Percentiles rank a stretch among this genome's conserved stretches.
Conservation (phyloP, 2,797 vertebrate species). For the Pachyuromys duprasi region DNA sequence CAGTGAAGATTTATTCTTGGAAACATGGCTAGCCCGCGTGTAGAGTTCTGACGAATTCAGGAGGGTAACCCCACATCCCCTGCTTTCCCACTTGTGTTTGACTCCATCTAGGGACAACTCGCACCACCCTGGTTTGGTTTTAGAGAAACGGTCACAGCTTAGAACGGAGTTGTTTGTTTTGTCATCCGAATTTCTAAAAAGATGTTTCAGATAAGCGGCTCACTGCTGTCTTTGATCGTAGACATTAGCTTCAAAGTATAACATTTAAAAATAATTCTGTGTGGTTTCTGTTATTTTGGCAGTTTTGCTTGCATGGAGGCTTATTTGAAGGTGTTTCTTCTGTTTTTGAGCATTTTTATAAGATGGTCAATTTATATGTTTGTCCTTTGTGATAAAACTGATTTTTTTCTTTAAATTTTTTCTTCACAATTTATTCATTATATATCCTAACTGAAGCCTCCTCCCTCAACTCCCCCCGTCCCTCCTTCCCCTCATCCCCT, state of each 20-base stretch:
- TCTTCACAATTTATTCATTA: too few relatives aligned
- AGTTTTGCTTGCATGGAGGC: constrained; percentile 50
- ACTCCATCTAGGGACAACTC: not conserved
- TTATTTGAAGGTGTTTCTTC: constrained; percentile 70
- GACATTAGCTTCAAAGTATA: constrained; percentile 79
- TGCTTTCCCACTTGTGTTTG: not conserved
- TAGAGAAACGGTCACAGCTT: constrained; percentile 38
- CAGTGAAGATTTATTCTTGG: constrained; percentile 38
- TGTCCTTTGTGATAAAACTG: constrained; percentile 58
- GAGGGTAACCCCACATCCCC: not conserved
- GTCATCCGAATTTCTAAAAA: constrained; percentile 75
- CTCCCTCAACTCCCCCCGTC: too few relatives aligned
- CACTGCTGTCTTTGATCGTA: constrained; percentile 76
- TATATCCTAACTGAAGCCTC: too few relatives aligned
- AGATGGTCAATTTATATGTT: constrained; percentile 77
- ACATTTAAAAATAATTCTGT: constrained; percentile 78
- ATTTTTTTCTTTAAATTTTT: too few relatives aligned
- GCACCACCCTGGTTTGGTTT: constrained; percentile 50
- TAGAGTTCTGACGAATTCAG: not conserved
- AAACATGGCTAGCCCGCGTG: not conserved
- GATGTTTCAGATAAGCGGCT: constrained; percentile 76
- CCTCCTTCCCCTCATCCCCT: too few relatives aligned
- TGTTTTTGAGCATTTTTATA: constrained; percentile 72
- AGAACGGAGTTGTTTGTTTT: constrained; percentile 75
- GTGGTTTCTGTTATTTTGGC: constrained; percentile 75